Base-by-base conservation (phyloP, 2,888 invertebrate species). In the Macrosiphum euphorbiae region DNA sequence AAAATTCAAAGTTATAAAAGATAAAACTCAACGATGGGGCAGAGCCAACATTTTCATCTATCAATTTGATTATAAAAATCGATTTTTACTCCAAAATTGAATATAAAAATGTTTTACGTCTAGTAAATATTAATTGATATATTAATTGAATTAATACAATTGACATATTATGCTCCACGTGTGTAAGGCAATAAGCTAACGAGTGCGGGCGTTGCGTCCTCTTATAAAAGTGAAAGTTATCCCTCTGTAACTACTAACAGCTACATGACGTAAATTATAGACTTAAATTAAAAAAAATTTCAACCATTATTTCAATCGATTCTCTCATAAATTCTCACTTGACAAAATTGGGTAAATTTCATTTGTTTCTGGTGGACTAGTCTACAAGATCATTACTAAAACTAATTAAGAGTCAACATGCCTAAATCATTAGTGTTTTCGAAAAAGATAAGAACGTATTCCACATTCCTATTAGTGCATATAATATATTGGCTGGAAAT, bases 361-460 rank as follows among this genome's bases (percentile, higher is more conserved):
- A 11, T 16, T 16, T 52, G 35, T 0, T 91, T 84, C 16, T 78
- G 28, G 41, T 84, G 8, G 26, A 52, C 84, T 91, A 28, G 24
- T 91, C 47, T 35, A 44, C 24, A 61, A 50, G 26, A 50, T 87
- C 47, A 35, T 92, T 87, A 61, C 86, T 50, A 47, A 85, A 87
- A 92, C 86, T 47, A 61, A 91, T 92, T 92, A 87, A 87, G 47
- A 87, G 16, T 61, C 61, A 26, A 92, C 87, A 87, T 92, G 87
- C 24, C 61, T 92, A 61, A 61, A 61, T 24, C 58, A 92, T 92
- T 61, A 92, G 61, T 87, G 61, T 47, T 61, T 50, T 26, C 0
- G 35, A 61, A 61, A 61, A 61, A 87, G 58, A 92, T 92, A 92
- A 55, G 58, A 47, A 91, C 4, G 24, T 47, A 78, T 35, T n/a